Conservation (phyloP, 2,888 invertebrate species). For the Griposia aprilina region DNA sequence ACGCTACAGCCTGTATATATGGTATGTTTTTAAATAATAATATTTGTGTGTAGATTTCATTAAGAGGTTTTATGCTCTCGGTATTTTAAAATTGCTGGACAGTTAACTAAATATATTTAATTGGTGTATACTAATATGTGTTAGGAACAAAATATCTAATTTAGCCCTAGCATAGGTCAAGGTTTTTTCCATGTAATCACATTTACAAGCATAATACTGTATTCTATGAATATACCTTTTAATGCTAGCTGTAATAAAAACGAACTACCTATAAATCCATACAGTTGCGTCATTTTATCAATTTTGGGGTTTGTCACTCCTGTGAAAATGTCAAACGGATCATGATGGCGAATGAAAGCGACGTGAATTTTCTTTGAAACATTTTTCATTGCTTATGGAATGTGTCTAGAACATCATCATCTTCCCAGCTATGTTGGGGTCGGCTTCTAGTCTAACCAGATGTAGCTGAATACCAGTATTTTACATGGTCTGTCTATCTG, state of each 20-base stretch:
- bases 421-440: too few species aligned
- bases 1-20: background rate
- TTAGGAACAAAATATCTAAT: constrained; percentile 39
- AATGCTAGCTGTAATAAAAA: constrained; percentile 5
- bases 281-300: background rate
- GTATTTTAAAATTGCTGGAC: constrained; percentile 41
- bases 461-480: background rate
- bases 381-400: background rate
- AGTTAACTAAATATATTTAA: constrained; percentile 32
- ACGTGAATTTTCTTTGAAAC: background rate
- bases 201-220: constrained; percentile 31
- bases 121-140: constrained; percentile 33
- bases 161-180: constrained; percentile 26
- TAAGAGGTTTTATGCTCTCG: constrained; percentile 22
- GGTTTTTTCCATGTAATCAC: constrained; percentile 28
- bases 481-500: background rate
- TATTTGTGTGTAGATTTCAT: constrained; percentile 35
- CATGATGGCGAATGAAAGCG: background rate
- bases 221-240: constrained; percentile 47
- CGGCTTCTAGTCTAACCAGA: background rate
- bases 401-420: background rate
- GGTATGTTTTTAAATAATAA: constrained; percentile 18
- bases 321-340: background rate
- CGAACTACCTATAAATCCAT: background rate
- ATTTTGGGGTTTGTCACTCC: too few species aligned